These are phyloP conservation scores for Cheilosia impressa DNA, from an alignment of 2,888 invertebrate species.

Conservation along the genomic window DNA sequence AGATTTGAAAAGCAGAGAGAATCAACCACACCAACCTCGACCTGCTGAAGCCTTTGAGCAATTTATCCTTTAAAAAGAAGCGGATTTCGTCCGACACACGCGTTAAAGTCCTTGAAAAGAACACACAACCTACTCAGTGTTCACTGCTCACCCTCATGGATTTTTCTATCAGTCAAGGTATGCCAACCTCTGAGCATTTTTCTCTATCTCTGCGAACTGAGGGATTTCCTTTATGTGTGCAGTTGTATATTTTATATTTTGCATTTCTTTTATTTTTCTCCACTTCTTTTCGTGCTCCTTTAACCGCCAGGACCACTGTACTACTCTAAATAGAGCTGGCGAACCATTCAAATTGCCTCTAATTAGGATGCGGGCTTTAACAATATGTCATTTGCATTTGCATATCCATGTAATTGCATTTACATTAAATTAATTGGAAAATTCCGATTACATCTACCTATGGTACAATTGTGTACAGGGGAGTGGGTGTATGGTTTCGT, in stretches of 20 bases:
- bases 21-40: constrained; percentile 70
- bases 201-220: constrained; percentile 17
- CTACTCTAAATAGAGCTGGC: constrained; percentile 59
- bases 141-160: constrained; percentile 60
- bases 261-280: constrained; percentile 17
- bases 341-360: constrained; percentile 70
- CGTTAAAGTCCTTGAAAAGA: constrained; percentile 72
- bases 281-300: not conserved
- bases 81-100: constrained; percentile 63
- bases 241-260: constrained; percentile 22
- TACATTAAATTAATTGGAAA: constrained; percentile 74
- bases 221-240: constrained; percentile 57
- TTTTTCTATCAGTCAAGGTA: constrained; percentile 73
- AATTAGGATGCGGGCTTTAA: constrained; percentile 73
- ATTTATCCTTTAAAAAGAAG: constrained; percentile 63
- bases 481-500: not conserved
- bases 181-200: constrained; percentile 50
- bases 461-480: not conserved
- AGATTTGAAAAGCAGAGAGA: constrained; percentile 47
- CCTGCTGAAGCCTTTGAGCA: constrained; percentile 74
- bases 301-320: not conserved
- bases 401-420: constrained; percentile 69
- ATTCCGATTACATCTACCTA: constrained; percentile 64
- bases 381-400: constrained; percentile 72
- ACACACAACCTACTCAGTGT: constrained; percentile 54